These are phyloP conservation scores for Drosophila triauraria DNA, from an alignment of 1,140 invertebrate species.

Conservation along the genomic window DNA sequence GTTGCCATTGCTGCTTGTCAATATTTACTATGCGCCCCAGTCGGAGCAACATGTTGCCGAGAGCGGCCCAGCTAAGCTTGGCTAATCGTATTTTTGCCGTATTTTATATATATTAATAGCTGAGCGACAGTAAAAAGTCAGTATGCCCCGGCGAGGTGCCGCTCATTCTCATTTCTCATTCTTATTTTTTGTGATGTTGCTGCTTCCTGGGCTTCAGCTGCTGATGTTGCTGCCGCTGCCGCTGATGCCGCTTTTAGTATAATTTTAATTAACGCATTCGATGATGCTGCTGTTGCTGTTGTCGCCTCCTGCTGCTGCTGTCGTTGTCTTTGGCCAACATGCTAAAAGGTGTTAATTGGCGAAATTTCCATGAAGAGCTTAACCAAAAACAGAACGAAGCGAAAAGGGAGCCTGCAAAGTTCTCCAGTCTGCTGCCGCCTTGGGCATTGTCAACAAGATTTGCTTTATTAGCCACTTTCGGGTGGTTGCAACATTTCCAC, in stretches of 20 bases:
- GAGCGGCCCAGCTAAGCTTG: constrained; percentile 25
- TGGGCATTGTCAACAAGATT: constrained; percentile 84
- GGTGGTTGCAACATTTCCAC: constrained; percentile 77
- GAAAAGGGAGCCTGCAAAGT: constrained; percentile 38
- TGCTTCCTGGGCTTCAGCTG: constrained; percentile 2
- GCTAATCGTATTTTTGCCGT: constrained; percentile 78
- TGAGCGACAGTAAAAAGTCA: constrained; percentile 29
- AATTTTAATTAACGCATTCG: constrained; percentile 81
- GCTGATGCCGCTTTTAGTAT: constrained; percentile 56
- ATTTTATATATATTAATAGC: constrained; percentile 82
- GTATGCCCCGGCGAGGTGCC: constrained; percentile 37
- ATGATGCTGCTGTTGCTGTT: constrained; percentile 52
- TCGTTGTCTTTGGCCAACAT: constrained; percentile 80
- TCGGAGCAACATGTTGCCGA: constrained; percentile 74
- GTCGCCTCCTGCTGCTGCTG: constrained; percentile 54
- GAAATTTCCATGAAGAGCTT: constrained; percentile 84
- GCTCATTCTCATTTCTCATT: constrained; percentile 52
- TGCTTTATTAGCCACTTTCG: constrained; percentile 85
- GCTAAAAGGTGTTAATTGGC: constrained; percentile 85
- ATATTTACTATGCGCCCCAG: constrained; percentile 74
- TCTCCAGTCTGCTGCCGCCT: constrained; percentile 58
- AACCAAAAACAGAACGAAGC: constrained; percentile 63
- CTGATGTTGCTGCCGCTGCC: constrained; percentile 35
- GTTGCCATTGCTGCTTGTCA: constrained; percentile 62
- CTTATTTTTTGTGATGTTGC: constrained; percentile 38